Conservation (phyloP, 2,113 vertebrate species). For the Hiodon alosoides region DNA sequence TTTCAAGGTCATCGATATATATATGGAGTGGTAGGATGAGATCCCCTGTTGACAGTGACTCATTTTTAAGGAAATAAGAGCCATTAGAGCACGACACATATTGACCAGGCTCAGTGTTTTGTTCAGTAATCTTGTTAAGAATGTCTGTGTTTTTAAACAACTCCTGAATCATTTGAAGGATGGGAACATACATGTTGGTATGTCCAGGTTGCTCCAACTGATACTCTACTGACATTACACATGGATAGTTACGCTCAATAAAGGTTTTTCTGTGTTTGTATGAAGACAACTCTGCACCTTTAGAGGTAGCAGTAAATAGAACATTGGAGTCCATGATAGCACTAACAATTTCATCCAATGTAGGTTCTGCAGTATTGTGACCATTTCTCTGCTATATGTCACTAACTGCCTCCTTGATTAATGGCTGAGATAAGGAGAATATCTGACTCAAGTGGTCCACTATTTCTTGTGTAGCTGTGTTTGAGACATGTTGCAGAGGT, state of each 20-base stretch:
- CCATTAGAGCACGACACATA: conserved; percentile 26
- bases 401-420: conserved; percentile 6
- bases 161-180: conserved; percentile 36
- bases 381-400: conserved; percentile 24
- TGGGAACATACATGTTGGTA: conserved; percentile 36
- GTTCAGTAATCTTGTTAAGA: conserved; percentile 22
- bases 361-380: conserved; percentile 10
- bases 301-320: conserved; percentile 13
- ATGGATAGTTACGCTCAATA: conserved; percentile 28
- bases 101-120: conserved; percentile 3
- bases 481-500: conserved; percentile 18
- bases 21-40: background rate
- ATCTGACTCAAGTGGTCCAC: conserved; percentile 12
- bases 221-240: conserved; percentile 31
- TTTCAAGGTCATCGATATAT: background rate
- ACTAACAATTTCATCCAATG: conserved; percentile 23
- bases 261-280: conserved; percentile 27
- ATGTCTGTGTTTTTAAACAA: conserved; percentile 38
- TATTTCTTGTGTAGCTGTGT: conserved; percentile 16
- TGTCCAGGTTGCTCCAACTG: conserved; percentile 21
- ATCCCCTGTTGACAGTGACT: conserved; percentile 4
- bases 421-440: conserved; percentile 7
- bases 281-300: conserved; percentile 25
- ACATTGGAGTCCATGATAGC: conserved; percentile 35
- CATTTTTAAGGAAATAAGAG: conserved; percentile 29